Evolutionary conservation across 2,888 invertebrate genomes (phyloP).

Genomic region (Myopa tessellatipennis): DNA sequence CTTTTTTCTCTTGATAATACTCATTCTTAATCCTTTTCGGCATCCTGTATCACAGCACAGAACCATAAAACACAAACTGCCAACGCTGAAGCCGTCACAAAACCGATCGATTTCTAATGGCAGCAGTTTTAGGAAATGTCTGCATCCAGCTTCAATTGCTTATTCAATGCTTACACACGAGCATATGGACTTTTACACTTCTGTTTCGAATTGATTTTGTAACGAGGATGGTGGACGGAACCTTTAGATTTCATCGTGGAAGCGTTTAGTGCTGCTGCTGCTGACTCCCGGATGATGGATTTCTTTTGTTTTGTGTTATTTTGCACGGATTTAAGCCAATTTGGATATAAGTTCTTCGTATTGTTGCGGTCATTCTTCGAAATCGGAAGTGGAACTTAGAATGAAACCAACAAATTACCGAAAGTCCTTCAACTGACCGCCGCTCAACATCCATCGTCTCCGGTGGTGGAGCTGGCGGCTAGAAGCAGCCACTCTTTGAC

Average conservation of each 20-base stretch:
- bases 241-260: not conserved
- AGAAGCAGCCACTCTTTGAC: not conserved
- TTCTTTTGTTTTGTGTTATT: conserved; percentile 28
- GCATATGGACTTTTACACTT: conserved; percentile 23
- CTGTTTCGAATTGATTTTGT: conserved; percentile 31
- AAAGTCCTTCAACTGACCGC: conserved; percentile 32
- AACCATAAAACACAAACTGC: not conserved
- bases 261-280: not conserved
- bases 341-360: conserved; percentile 17
- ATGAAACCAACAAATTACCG: conserved; percentile 11
- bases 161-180: no score
- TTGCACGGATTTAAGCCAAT: conserved; percentile 26
- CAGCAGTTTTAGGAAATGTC: conserved; percentile 8
- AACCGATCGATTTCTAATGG: conserved; percentile 31
- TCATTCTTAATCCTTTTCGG: not conserved
- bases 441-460: not conserved
- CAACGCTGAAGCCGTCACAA: conserved; percentile 16
- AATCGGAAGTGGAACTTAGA: not conserved
- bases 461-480: not conserved
- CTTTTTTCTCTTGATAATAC: not conserved
- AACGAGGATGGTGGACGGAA: no score
- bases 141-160: not conserved
- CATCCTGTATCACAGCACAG: not conserved
- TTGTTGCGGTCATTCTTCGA: not conserved
- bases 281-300: conserved; percentile 21